A percentile compares a stretch with the other conserved stretches of the same genome.
Evolutionary conservation across 2,113 vertebrate genomes (phyloP).

Genomic region (Clarias magur): DNA sequence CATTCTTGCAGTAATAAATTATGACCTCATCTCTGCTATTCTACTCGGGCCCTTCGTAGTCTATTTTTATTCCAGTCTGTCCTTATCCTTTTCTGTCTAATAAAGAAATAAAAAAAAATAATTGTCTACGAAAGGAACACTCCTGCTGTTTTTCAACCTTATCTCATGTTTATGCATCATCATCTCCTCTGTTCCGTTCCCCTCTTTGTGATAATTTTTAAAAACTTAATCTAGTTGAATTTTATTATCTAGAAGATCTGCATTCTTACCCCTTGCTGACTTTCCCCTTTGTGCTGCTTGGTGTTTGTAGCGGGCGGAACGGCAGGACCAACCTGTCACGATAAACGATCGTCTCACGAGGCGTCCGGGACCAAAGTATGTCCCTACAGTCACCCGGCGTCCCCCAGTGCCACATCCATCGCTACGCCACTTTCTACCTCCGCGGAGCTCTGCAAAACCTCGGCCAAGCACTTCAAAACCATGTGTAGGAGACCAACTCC

Average conservation of each 20-base stretch:
- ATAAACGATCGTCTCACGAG: slow-evolving; percentile 75
- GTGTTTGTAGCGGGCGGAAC: slow-evolving; percentile 61
- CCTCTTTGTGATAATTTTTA: too few species aligned
- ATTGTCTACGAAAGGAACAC: neutral
- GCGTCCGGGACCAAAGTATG: slow-evolving; percentile 79
- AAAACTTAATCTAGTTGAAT: neutral
- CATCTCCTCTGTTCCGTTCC: neutral
- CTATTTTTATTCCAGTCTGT: neutral
- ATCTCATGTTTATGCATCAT: neutral
- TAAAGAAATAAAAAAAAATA: neutral
- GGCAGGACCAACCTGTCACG: slow-evolving; percentile 69
- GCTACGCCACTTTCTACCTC: slow-evolving; percentile 86
- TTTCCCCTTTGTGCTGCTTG: neutral
- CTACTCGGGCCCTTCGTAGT: neutral
- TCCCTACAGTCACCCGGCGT: slow-evolving; percentile 83
- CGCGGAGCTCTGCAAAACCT: slow-evolving; percentile 87
- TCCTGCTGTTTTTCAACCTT: neutral
- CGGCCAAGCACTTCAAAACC: slow-evolving; percentile 92
- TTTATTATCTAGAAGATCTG: neutral
- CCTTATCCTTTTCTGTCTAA: neutral
- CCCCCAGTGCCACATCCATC: slow-evolving; percentile 72
- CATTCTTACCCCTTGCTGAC: neutral
- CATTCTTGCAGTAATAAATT: slow-evolving; percentile 12
- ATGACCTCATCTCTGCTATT: neutral
- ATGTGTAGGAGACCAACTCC: slow-evolving; percentile 89